Base-by-base conservation (phyloP, 2,113 vertebrate species). In the Nothobranchius kuhntae region DNA sequence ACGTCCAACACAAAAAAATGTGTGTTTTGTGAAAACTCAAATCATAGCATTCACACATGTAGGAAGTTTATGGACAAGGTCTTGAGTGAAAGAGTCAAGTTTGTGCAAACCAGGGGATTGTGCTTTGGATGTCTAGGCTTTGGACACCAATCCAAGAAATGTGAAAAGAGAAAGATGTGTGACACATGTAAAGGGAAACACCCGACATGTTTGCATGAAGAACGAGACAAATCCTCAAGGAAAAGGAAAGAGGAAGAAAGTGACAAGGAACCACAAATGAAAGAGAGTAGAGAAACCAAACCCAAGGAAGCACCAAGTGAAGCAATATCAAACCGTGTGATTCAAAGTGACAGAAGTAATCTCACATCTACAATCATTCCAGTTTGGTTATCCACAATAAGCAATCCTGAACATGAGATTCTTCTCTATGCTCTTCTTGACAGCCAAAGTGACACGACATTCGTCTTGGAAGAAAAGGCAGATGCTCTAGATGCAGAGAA, bases 91-190 rank as follows among this genome's bases (percentile, higher is more conserved):
- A n/a, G 58, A 10, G 36, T 3, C 77, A 78, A 30, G 75, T 78
- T 35, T 48, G 70, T 76, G 0, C 71, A 76, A 64, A 47, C 7
- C 0, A 65, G 68, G 9, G 26, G 13, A 46, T 7, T 78, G 2
- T 71, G 71, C 42, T 81, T 78, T 75, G 74, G 68, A 59, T 82
- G 72, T 47, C 30, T 82, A 0, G 60, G 55, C 4, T 0, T 45
- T 6, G 69, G 79, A 26, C 72, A 85, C 12, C 40, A 36, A 5
- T 79, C 78, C n/a, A 85, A 63, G 48, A 76, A 63, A 13, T 83
- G 80, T 66, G 58, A 58, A 60, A 71, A 4, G 30, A 83, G 71
- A n/a, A n/a, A n/a, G n/a, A n/a, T n/a, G n/a, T n/a, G n/a, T n/a
- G n/a, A n/a, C n/a, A n/a, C n/a, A n/a, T 14, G 70, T 21, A 67